phyloP scores from a whole-genome alignment of 2,797 vertebrate genomes.

The Propithecus deckenii region DNA sequence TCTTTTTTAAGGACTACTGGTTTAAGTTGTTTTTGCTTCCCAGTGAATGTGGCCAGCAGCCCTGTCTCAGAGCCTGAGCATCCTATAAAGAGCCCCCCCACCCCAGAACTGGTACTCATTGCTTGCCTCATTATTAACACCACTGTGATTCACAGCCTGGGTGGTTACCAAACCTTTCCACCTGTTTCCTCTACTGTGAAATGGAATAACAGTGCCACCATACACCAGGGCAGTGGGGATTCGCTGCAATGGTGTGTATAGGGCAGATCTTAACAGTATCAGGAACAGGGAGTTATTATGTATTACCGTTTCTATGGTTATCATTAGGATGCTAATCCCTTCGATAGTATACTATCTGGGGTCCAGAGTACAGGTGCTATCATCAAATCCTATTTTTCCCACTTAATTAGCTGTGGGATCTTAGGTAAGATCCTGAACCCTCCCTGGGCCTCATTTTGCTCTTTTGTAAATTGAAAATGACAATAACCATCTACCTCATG shows the following conservation, averaged over 20 bases:
- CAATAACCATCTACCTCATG: not conserved
- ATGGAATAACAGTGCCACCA: not conserved
- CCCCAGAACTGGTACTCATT: not conserved
- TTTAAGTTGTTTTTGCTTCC: not conserved
- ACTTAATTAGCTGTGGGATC: not conserved
- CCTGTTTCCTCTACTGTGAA: not conserved
- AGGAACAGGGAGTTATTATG: not conserved
- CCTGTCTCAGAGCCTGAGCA: not conserved
- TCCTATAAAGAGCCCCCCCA: not conserved
- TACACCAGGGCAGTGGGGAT: too few species aligned
- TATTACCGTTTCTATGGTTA: not conserved
- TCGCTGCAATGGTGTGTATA: not conserved
- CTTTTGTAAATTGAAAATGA: slow-evolving; percentile 20
- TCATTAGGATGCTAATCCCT: not conserved
- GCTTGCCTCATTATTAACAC: not conserved
- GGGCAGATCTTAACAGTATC: not conserved
- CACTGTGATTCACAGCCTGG: not conserved
- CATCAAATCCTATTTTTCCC: not conserved
- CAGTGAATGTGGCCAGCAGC: not conserved
- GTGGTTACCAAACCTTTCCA: not conserved
- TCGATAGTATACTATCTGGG: not conserved
- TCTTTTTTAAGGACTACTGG: not conserved
- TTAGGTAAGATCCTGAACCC: not conserved
- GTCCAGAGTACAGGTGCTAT: not conserved
- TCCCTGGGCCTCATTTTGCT: not conserved